Evolutionary conservation across 2,797 vertebrate species (phyloP).

Genomic region (Sparus aurata): DNA sequence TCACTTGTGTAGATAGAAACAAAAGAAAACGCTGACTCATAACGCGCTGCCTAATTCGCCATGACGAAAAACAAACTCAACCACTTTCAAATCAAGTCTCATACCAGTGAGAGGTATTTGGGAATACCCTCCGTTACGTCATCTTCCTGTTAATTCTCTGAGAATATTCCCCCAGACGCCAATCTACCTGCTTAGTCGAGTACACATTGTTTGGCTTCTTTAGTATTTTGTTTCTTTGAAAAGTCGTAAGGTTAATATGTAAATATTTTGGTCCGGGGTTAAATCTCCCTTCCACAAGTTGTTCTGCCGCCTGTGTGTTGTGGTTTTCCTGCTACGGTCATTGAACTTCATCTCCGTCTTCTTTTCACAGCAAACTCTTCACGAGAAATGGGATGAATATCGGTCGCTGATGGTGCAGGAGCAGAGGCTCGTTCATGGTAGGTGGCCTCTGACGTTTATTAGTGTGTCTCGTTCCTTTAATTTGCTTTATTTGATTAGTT

Average conservation of each 20-base stretch:
- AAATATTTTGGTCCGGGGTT: no score
- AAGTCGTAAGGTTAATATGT: background rate
- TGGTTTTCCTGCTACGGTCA: background rate
- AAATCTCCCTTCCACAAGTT: no score
- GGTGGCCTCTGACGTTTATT: constrained; percentile 49
- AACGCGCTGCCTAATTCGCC: background rate
- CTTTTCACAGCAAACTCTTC: constrained; percentile 91
- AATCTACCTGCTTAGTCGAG: no score
- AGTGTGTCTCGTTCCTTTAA: background rate
- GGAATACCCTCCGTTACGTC: background rate
- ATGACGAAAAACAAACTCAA: background rate
- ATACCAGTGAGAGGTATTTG: background rate
- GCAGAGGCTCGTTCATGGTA: constrained; percentile 94
- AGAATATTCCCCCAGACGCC: background rate
- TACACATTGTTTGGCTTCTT: background rate
- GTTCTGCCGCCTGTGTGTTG: background rate
- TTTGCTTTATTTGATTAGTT: background rate
- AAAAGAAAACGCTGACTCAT: background rate
- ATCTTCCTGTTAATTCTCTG: background rate
- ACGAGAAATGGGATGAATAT: constrained; percentile 98
- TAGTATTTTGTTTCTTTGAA: background rate
- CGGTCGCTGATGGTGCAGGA: constrained; percentile 95
- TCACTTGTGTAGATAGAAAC: no score
- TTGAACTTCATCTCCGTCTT: background rate
- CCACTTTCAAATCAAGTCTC: background rate